phyloP scores from a whole-genome alignment of 2,113 vertebrate genomes.

The Halichoeres trimaculatus region DNA sequence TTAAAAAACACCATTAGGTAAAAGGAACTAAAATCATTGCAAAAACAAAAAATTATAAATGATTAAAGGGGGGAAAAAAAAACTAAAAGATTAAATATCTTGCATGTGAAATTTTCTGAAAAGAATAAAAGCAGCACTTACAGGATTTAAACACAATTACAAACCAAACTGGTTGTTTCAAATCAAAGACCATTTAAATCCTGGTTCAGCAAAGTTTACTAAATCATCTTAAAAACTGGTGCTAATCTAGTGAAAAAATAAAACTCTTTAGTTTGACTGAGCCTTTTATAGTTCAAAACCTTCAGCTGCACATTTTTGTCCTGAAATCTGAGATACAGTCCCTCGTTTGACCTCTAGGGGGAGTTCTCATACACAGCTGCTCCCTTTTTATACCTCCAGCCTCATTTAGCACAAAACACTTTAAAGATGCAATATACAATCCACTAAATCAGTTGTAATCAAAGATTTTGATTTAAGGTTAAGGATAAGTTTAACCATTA shows the following conservation, averaged over 20 bases:
- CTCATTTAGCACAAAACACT: not conserved
- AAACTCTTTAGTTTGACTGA: not conserved
- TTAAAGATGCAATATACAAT: not conserved
- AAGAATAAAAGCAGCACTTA: too few relatives aligned
- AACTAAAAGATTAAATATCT: too few relatives aligned
- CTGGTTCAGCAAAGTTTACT: too few relatives aligned
- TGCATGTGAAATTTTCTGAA: too few relatives aligned
- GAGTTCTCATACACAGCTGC: conserved; percentile 24
- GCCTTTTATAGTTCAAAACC: not conserved
- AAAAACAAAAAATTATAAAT: too few relatives aligned
- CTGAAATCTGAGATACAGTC: conserved; percentile 14
- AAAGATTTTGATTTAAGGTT: not conserved
- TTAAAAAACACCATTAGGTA: too few relatives aligned
- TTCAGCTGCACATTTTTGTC: not conserved
- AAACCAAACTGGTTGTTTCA: too few relatives aligned
- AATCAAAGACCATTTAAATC: too few relatives aligned
- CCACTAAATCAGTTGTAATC: not conserved
- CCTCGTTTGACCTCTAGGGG: conserved; percentile 45
- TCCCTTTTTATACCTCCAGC: not conserved
- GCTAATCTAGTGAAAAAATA: not conserved
- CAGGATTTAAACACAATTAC: too few relatives aligned
- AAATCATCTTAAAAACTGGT: not conserved
- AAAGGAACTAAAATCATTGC: too few relatives aligned
- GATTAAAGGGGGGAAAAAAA: too few relatives aligned
- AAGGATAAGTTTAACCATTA: too few relatives aligned